Conservation (phyloP, 2,113 vertebrate genomes). For the Lepus americanus region DNA sequence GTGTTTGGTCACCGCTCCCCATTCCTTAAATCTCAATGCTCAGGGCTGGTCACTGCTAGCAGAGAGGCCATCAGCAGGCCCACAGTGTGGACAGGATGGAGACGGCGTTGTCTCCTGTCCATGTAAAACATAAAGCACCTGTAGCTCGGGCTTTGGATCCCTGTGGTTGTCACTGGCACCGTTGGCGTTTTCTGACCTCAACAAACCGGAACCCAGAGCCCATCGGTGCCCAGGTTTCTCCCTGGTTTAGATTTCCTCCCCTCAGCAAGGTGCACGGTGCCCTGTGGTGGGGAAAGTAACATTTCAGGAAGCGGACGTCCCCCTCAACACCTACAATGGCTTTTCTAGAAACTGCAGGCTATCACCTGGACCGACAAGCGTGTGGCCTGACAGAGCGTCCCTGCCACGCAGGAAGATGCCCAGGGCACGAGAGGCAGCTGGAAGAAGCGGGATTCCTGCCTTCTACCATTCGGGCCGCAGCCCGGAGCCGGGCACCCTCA, state of each 20-base stretch:
- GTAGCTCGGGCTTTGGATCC: neutral
- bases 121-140: conserved; percentile 21
- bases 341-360: neutral
- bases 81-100: neutral
- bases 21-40: neutral
- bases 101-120: neutral
- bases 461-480: neutral
- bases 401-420: neutral
- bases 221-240: neutral
- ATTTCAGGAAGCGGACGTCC: neutral
- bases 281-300: neutral
- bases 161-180: neutral
- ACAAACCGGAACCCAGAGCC: neutral
- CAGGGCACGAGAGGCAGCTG: conserved; percentile 6
- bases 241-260: neutral
- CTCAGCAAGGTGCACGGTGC: neutral
- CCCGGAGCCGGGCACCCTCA: fast-evolving
- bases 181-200: conserved; percentile 7
- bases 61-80: neutral
- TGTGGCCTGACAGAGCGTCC: neutral
- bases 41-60: neutral
- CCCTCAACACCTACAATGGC: too few species aligned
- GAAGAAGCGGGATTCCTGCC: conserved; percentile 70
- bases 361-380: fast-evolving
- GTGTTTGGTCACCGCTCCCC: neutral